Base-by-base conservation (phyloP, 2,797 vertebrate genomes). In the Nannoperca obscura region DNA sequence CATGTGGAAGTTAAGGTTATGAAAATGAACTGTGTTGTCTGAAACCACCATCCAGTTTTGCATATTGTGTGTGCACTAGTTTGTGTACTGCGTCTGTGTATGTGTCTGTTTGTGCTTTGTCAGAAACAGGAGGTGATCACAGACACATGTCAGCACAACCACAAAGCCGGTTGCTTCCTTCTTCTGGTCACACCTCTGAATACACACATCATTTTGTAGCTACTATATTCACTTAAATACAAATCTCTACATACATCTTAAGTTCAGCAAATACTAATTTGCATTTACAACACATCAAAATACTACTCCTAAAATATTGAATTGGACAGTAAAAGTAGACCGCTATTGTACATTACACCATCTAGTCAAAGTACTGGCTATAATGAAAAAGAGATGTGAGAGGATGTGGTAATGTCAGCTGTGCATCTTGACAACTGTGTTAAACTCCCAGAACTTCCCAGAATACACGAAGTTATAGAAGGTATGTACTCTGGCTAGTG, bases 101-200 rank as follows among this genome's bases (percentile, higher is more conserved):
- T 44, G 15, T 57, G 42, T 19, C 17, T 58, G 7, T 32, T 0
- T 49, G 44, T 30, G 32, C 9, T 40, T 8, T 42, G 34, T 52
- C 50, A 75, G 32, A 71, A 69, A 82, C 50, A 86, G 78, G 82
- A 83, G 82, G 61, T 74, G 57, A 69, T 58, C 84, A 53, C 74
- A 42, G 22, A 58, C 22, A 52, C n/a, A 42, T 19, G 12, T 34
- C 11, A 55, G 10, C 49, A 8, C 20, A 84, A 87, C 89, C 87
- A 78, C 67, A 77, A 40, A 63, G 15, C 27, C 44, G 2, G 32
- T 10, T 74, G 47, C 88, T 94, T 92, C 90, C 88, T 91, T 55
- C 6, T 80, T 83, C n/a, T 71, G 17, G 54, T 54, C 55, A 36
- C 17, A 12, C 10, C 17, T 30, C 24, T 67, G 7, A 2, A 40